Percentiles rank a stretch among this genome's conserved stretches.
These are phyloP conservation scores for Chionomys nivalis DNA, from an alignment of 2,113 vertebrate genomes.

Conservation along the genomic window DNA sequence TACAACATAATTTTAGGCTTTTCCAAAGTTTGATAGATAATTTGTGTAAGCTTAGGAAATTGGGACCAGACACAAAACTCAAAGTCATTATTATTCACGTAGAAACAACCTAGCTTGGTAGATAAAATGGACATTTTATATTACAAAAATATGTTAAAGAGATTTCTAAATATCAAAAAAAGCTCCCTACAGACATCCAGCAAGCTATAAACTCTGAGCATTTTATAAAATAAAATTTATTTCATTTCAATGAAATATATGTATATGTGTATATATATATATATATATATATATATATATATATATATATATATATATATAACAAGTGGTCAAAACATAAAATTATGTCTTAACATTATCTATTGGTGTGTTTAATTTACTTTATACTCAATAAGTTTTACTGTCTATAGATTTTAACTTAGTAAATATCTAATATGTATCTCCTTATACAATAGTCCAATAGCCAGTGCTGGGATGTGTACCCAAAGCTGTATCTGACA, in stretches of 20 bases:
- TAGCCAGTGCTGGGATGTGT: not conserved
- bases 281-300: no score
- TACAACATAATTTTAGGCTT: not conserved
- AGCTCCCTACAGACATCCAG: not conserved
- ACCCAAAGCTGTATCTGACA: not conserved
- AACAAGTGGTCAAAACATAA: not conserved
- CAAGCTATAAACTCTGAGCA: not conserved
- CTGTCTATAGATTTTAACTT: not conserved
- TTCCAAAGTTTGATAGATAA: not conserved
- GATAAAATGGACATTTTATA: not conserved
- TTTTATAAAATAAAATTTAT: slow-evolving; percentile 18
- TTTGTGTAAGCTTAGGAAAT: not conserved
- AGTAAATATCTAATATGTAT: not conserved
- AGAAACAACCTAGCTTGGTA: not conserved
- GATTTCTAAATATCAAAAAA: not conserved
- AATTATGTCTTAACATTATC: not conserved
- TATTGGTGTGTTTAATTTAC: not conserved
- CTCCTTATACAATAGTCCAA: not conserved
- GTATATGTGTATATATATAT: no score
- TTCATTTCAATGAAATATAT: not conserved
- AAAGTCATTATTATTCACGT: not conserved
- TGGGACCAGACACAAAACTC: not conserved
- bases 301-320: not conserved
- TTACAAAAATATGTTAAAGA: not conserved
- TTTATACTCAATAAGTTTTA: not conserved